Conservation (phyloP, 1,140 invertebrate genomes). For the Drosophila arizonae region DNA sequence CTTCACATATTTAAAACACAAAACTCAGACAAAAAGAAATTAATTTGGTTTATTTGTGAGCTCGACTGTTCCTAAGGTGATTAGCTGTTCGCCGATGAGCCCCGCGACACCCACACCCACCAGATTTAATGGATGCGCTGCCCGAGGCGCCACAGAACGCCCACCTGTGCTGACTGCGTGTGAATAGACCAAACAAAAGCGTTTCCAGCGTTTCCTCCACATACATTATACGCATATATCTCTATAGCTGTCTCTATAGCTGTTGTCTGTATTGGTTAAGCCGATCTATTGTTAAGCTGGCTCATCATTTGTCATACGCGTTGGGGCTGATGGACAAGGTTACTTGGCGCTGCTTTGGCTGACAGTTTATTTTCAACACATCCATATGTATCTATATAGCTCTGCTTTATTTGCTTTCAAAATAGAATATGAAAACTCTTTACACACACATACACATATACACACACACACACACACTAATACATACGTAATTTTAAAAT, state of each 20-base stretch:
- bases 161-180: conserved; percentile 64
- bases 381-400: conserved; percentile 19
- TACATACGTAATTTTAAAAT: conserved; percentile 39
- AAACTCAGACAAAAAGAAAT: conserved; percentile 16
- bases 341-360: conserved; percentile 30
- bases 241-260: not conserved
- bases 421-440: conserved; percentile 39
- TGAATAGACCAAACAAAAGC: conserved; percentile 68
- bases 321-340: conserved; percentile 53
- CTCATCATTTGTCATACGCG: conserved; percentile 63
- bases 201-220: conserved; percentile 1
- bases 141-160: conserved; percentile 50
- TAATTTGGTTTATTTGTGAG: conserved; percentile 38
- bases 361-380: conserved; percentile 43
- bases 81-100: conserved; percentile 65
- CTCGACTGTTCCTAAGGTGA: conserved; percentile 44
- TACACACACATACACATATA: conserved; percentile 37
- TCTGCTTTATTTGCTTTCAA: conserved; percentile 54
- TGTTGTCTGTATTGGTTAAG: conserved; percentile 30
- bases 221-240: not conserved
- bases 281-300: conserved; percentile 69
- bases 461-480: conserved; percentile 8
- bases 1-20: conserved; percentile 59
- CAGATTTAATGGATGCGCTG: conserved; percentile 52
- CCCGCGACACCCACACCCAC: conserved; percentile 13